These are phyloP conservation scores for Macropodus opercularis DNA, from an alignment of 2,797 vertebrate species.

Conservation along the genomic window DNA sequence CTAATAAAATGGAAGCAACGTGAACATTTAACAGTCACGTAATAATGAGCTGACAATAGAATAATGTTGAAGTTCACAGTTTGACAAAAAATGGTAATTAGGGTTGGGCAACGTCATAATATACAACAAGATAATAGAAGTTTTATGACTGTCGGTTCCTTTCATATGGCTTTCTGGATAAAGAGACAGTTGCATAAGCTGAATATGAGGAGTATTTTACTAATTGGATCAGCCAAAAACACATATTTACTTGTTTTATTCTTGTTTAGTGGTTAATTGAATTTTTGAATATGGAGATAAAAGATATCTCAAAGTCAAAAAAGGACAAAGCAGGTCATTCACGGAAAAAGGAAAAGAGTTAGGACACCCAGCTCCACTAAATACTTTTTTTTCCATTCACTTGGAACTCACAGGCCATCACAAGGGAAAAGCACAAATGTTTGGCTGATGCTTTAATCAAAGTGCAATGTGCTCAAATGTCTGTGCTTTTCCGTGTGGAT, in stretches of 20 bases:
- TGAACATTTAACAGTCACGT: background rate
- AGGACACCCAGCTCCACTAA: too few species aligned
- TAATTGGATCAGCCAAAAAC: background rate
- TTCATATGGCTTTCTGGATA: background rate
- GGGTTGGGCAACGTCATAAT: constrained; percentile 4
- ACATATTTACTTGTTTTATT: background rate
- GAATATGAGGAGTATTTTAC: background rate
- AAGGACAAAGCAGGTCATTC: too few species aligned
- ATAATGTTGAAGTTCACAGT: background rate
- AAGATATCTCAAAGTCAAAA: too few species aligned
- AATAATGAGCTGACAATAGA: background rate
- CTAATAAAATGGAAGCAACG: background rate
- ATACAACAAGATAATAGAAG: background rate
- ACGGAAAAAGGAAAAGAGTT: too few species aligned
- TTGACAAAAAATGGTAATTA: background rate
- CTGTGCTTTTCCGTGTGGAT: too few species aligned
- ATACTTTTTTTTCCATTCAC: too few species aligned
- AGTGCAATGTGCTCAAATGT: too few species aligned
- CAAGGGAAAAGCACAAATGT: too few species aligned
- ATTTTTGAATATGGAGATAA: too few species aligned
- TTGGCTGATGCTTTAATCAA: too few species aligned
- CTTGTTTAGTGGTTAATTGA: background rate
- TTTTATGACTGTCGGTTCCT: background rate
- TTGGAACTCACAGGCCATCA: too few species aligned
- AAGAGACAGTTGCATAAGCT: constrained; percentile 6